Percentiles rank a stretch among this genome's conserved stretches.
Evolutionary conservation across 2,888 invertebrate species (phyloP).

Genomic region (Amphipyra tragopoginis): DNA sequence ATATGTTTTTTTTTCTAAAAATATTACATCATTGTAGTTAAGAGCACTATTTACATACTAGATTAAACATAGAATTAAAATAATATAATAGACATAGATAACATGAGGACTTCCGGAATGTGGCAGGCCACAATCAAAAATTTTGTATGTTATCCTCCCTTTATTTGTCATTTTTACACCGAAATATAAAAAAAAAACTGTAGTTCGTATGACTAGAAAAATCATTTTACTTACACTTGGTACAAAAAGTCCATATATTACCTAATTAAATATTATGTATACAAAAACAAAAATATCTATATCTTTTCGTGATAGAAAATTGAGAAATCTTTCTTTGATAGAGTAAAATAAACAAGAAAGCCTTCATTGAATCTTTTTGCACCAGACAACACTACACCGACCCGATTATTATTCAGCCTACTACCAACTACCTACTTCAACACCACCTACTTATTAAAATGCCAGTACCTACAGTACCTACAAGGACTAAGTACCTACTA

Average conservation of each 20-base stretch:
- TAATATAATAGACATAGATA: conserved; percentile 21
- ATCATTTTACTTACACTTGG: conserved; percentile 13
- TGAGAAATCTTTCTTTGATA: neutral
- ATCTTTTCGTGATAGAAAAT: neutral
- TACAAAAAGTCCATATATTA: conserved; percentile 18
- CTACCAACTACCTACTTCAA: too few species aligned
- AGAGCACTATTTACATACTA: conserved; percentile 48
- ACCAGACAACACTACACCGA: neutral
- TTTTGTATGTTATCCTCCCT: conserved; percentile 37
- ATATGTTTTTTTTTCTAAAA: conserved; percentile 15
- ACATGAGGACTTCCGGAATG: conserved; percentile 60
- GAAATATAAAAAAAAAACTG: neutral
- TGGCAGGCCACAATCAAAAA: conserved; percentile 68
- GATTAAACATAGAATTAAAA: conserved; percentile 16
- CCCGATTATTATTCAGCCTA: neutral
- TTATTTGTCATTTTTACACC: conserved; percentile 40
- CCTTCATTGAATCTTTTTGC: neutral
- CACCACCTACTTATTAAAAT: too few species aligned
- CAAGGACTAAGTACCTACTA: too few species aligned
- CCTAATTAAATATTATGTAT: conserved; percentile 38
- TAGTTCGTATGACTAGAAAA: conserved; percentile 15
- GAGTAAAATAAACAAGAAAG: neutral
- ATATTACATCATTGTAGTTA: conserved; percentile 20
- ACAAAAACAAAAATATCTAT: conserved; percentile 18
- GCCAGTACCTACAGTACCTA: too few species aligned